Base-by-base conservation (phyloP, 2,113 vertebrate genomes). In the Gadus chalcogrammus region DNA sequence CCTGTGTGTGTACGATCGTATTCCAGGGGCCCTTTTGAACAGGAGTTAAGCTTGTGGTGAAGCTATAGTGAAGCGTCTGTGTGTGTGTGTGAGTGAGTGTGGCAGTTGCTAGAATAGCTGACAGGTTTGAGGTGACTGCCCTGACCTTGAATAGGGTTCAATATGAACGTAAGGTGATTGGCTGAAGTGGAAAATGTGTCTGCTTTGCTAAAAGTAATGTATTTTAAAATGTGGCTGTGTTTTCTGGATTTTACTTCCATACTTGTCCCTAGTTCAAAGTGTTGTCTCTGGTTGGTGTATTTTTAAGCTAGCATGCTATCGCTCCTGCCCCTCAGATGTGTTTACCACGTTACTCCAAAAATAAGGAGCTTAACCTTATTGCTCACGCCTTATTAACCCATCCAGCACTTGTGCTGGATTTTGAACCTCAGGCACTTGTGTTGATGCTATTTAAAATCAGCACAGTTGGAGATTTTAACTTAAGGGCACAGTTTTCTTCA, bases 281-380 rank as follows among this genome's bases (percentile, higher is more conserved):
- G 27, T 73, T 69, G 73, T 81, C 69, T 79, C 66, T 48, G 66
- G 48, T 69, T 69, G 64, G 70, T 83, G 82, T 84, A 78, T 82
- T 86, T 88, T 80, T 78, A 76, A 79, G 77, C 70, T 67, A 63
- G 67, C 28, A 71, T n/a, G 73, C 59, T 72, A 77, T 70, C 72
- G 67, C 79, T 48, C 82, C 59, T 81, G 76, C 70, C 80, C 76
- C 53, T 35, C 71, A 70, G 80, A 82, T 83, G 62, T 70, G 35
- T 82, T 88, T 76, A 74, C 68, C 81, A 81, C 68, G 75, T 84
- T 82, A 73, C 69, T 64, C 68, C 6, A 64, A 75, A 74, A 76
- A 78, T 79, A 63, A 63, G 80, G 78, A 72, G 52, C 38, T 8
- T 17, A 61, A 58, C 55, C 70, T 48, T 65, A 74, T 71, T 69